Conservation (phyloP, 2,797 vertebrate species). For the Alauda arvensis region DNA sequence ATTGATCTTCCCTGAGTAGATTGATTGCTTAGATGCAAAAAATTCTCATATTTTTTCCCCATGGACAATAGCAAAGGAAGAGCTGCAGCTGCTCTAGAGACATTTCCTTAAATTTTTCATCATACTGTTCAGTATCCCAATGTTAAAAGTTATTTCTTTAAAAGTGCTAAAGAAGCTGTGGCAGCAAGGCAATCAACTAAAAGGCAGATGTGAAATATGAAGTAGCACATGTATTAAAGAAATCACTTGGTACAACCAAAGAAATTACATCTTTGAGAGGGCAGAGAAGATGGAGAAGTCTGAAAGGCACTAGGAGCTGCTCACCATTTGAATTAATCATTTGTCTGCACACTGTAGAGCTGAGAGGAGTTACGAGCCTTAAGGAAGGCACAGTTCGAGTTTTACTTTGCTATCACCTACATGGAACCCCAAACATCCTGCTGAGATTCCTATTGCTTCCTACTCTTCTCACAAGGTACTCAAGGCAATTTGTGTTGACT, state of each 20-base stretch:
- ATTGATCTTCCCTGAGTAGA: background rate
- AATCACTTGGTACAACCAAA: background rate
- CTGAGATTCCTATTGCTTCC: background rate
- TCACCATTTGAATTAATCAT: background rate
- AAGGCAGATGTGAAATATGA: background rate
- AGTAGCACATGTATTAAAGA: background rate
- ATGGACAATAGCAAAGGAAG: background rate
- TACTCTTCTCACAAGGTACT: background rate
- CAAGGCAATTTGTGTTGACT: background rate
- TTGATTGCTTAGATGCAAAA: background rate
- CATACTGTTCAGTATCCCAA: background rate
- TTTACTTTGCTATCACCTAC: background rate
- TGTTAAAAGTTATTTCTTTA: background rate
- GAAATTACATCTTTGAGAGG: background rate
- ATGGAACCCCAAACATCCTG: background rate
- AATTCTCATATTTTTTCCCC: background rate
- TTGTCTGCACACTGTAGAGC: background rate
- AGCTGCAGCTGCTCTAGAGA: slow-evolving; percentile 1
- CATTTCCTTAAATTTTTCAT: slow-evolving; percentile 8
- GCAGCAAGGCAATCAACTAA: background rate
- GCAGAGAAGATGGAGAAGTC: background rate
- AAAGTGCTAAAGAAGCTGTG: background rate
- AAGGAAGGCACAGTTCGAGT: background rate
- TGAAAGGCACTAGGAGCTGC: background rate
- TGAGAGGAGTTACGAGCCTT: background rate